Evolutionary conservation across 1,140 invertebrate species (phyloP).

Genomic region (Cyclina sinensis): DNA sequence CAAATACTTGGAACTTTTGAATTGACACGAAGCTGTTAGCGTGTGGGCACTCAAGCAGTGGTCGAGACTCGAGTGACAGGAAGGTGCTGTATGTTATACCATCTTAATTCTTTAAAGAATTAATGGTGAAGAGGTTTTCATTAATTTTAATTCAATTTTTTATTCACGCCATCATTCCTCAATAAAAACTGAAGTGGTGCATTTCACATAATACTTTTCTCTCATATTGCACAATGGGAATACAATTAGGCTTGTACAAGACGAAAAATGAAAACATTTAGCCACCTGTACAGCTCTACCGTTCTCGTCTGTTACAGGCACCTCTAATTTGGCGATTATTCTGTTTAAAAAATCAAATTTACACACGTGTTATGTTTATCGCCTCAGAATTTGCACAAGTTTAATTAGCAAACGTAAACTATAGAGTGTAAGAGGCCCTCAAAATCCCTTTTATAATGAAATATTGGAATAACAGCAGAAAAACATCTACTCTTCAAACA

Average conservation of each 20-base stretch:
- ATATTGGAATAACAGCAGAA: slow-evolving; percentile 39
- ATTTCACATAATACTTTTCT: slow-evolving; percentile 14
- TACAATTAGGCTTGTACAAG: slow-evolving; percentile 11
- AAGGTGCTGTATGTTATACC: neutral
- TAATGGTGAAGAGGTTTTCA: neutral
- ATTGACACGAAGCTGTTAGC: neutral
- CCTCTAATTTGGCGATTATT: slow-evolving; percentile 30
- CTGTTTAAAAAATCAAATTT: slow-evolving; percentile 24
- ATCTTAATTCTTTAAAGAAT: neutral
- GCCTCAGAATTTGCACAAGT: slow-evolving; percentile 46
- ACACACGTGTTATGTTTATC: slow-evolving; percentile 59
- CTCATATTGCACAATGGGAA: neutral
- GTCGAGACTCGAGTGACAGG: neutral
- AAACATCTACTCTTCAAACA: slow-evolving; percentile 54
- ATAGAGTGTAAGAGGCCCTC: slow-evolving; percentile 20
- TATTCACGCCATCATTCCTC: neutral
- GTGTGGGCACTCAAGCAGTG: neutral
- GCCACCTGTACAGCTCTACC: slow-evolving; percentile 28
- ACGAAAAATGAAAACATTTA: slow-evolving; percentile 15
- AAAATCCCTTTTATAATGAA: slow-evolving; percentile 59
- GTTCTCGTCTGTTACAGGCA: neutral
- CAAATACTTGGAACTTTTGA: neutral
- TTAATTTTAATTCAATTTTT: slow-evolving; percentile 28
- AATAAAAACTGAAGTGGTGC: slow-evolving; percentile 7
- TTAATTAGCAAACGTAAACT: slow-evolving; percentile 65